Evolutionary conservation across 2,888 invertebrate genomes (phyloP).

Genomic region (Pelosia muscerda): DNA sequence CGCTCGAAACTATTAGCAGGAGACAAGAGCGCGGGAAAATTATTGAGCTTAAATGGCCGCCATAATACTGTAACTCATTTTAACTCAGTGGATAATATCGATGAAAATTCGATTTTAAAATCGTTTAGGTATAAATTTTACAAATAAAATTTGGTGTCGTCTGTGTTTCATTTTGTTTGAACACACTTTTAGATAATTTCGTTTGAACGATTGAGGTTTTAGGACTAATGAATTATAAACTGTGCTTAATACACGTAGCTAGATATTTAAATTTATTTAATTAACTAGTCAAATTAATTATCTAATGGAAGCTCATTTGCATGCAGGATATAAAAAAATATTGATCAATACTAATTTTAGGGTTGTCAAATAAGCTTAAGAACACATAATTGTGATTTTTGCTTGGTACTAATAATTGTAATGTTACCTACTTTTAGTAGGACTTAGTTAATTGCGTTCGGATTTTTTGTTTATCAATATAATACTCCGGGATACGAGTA

Average conservation of each 20-base stretch:
- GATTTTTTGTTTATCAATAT: too few relatives aligned
- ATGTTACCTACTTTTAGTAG: too few relatives aligned
- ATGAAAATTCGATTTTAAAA: background rate
- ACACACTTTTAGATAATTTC: background rate
- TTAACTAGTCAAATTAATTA: background rate
- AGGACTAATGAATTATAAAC: background rate
- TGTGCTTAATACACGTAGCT: background rate
- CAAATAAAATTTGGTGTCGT: background rate
- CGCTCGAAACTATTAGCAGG: constrained; percentile 68
- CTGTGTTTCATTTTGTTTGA: background rate
- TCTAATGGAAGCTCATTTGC: background rate
- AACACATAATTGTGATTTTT: too few relatives aligned
- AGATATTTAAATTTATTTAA: background rate
- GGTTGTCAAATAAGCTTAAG: background rate
- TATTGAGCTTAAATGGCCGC: constrained; percentile 63
- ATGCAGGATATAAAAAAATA: background rate
- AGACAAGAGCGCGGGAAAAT: constrained; percentile 68
- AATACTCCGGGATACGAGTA: too few relatives aligned
- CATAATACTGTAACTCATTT: constrained; percentile 24
- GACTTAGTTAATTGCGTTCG: too few relatives aligned
- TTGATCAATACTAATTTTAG: background rate
- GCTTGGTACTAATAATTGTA: too few relatives aligned
- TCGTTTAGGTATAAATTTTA: background rate
- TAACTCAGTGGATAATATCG: background rate
- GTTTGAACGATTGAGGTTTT: background rate